These are phyloP conservation scores for Steromphala cineraria DNA, from an alignment of 2,888 invertebrate genomes.

Conservation along the genomic window DNA sequence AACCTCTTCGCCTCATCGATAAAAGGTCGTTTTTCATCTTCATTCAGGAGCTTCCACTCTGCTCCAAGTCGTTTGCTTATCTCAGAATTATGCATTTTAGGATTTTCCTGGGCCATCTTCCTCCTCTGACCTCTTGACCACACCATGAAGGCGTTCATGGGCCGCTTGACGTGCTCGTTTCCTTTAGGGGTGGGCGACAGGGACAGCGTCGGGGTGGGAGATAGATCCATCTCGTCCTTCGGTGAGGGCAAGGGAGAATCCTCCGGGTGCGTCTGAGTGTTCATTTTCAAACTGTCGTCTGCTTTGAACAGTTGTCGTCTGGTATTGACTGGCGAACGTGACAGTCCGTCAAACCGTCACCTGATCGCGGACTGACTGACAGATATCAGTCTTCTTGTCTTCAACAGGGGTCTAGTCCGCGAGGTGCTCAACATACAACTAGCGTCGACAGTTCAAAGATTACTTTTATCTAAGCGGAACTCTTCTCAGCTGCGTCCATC, in stretches of 20 bases:
- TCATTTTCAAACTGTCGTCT: slow-evolving; percentile 12
- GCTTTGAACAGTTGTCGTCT: background rate
- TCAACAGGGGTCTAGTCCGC: background rate
- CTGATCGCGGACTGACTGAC: too few species aligned
- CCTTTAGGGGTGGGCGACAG: slow-evolving; percentile 20
- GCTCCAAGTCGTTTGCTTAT: slow-evolving; percentile 98
- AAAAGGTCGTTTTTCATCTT: slow-evolving; percentile 96
- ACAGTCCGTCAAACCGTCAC: too few species aligned
- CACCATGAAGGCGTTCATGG: slow-evolving; percentile 98
- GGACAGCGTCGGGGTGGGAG: background rate
- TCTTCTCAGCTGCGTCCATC: background rate
- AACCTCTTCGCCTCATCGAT: slow-evolving; percentile 98
- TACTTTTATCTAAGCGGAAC: slow-evolving; percentile 19
- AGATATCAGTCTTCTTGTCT: too few species aligned
- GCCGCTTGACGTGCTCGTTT: slow-evolving; percentile 90
- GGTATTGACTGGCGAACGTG: too few species aligned
- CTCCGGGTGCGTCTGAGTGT: background rate
- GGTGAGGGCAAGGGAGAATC: background rate
- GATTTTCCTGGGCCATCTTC: slow-evolving; percentile 99
- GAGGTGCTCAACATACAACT: background rate
- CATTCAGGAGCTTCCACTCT: slow-evolving; percentile 97
- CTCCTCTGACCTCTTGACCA: slow-evolving; percentile 97
- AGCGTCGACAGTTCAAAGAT: slow-evolving; percentile 1
- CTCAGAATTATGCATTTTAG: slow-evolving; percentile 99
- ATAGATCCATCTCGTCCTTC: background rate